Evolutionary conservation across 2,888 invertebrate genomes (phyloP).

Genomic region (Torymus texanus): DNA sequence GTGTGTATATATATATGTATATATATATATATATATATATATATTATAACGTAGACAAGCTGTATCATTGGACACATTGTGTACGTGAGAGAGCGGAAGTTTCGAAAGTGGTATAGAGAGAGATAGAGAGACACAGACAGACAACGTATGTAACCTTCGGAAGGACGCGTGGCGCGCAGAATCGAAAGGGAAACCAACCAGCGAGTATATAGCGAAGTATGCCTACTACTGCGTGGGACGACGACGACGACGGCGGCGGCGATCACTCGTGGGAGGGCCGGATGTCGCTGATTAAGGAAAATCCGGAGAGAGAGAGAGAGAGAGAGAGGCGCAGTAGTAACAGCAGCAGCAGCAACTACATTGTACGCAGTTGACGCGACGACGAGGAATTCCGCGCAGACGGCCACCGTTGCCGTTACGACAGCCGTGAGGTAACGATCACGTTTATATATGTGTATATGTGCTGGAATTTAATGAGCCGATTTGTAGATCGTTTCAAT

Average conservation of each 20-base stretch:
- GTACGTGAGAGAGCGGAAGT: not conserved
- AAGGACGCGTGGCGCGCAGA: conserved; percentile 5
- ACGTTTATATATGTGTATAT: no score
- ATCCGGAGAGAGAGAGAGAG: conserved; percentile 31
- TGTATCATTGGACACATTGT: no score
- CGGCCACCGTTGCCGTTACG: conserved; percentile 7
- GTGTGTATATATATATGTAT: no score
- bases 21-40: no score
- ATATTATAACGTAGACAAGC: no score
- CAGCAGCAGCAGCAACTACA: not conserved
- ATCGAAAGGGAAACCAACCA: not conserved
- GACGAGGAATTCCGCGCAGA: conserved; percentile 12
- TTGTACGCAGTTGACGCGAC: not conserved
- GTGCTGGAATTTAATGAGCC: no score
- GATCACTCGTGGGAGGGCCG: conserved; percentile 51
- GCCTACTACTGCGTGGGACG: conserved; percentile 44
- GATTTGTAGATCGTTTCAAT: no score
- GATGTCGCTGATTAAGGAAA: conserved; percentile 55
- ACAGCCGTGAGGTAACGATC: conserved; percentile 34
- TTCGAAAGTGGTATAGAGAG: no score
- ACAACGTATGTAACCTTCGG: conserved; percentile 13
- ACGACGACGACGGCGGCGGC: conserved; percentile 34
- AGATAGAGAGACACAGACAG: not conserved
- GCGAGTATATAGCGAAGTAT: no score
- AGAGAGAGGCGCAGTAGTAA: conserved; percentile 7